Percentiles rank a stretch among this genome's conserved stretches.
Conservation (phyloP, 2,797 vertebrate species). For the Meriones psammophilus region DNA sequence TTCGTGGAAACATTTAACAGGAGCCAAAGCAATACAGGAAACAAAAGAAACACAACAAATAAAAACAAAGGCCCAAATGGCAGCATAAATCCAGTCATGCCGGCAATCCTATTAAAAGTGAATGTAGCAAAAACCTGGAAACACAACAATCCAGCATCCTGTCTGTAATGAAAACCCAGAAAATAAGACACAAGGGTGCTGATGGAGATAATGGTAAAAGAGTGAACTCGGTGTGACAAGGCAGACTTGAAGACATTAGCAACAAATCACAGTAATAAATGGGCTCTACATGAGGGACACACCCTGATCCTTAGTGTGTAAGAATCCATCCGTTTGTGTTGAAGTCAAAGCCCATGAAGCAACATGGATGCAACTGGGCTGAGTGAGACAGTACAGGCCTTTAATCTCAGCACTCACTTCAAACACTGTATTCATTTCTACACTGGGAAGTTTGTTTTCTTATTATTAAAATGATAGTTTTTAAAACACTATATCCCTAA, state of each 20-base stretch:
- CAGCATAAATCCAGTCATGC: background rate
- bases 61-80: background rate
- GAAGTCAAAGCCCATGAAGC: background rate
- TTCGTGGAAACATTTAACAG: slow-evolving; percentile 39
- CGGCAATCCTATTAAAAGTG: background rate
- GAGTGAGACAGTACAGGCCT: background rate
- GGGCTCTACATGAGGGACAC: background rate
- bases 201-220: background rate
- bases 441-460: background rate
- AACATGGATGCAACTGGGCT: background rate
- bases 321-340: background rate
- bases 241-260: background rate
- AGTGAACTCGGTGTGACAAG: background rate
- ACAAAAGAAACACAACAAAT: background rate
- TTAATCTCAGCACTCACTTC: background rate
- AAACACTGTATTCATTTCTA: background rate
- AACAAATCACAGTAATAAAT: background rate
- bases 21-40: background rate
- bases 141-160: background rate
- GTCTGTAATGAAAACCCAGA: background rate
- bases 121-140: background rate
- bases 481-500: background rate
- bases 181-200: background rate
- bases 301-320: background rate
- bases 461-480: background rate